A percentile compares a stretch with the other conserved stretches of the same genome.
phyloP scores from a whole-genome alignment of 2,113 vertebrate species.

The Eira barbara region DNA sequence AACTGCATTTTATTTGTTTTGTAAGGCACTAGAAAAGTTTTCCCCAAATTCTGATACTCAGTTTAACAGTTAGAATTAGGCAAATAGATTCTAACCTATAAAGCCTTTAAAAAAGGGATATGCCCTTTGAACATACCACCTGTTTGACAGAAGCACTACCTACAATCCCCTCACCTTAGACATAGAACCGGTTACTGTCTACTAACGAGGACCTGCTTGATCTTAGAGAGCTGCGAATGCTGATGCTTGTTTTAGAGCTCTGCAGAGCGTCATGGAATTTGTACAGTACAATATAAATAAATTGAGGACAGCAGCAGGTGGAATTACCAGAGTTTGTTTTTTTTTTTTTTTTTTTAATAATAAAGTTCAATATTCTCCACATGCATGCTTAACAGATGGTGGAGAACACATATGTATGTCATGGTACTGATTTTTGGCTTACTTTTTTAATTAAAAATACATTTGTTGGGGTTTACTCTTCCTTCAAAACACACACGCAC shows the following conservation, averaged over 20 bases:
- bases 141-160: background rate
- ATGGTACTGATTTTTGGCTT: constrained; percentile 41
- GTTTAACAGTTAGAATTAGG: constrained; percentile 11
- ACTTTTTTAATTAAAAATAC: constrained; percentile 22
- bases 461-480: constrained; percentile 39
- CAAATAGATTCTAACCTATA: constrained; percentile 19
- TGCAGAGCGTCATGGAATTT: constrained; percentile 10
- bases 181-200: background rate
- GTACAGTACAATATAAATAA: background rate
- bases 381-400: constrained; percentile 54
- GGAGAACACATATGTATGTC: background rate
- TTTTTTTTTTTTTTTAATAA: background rate
- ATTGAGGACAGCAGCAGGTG: background rate
- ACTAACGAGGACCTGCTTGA: background rate
- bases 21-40: constrained; percentile 38
- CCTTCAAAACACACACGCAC: background rate
- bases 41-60: background rate
- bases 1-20: constrained; percentile 39
- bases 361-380: constrained; percentile 52
- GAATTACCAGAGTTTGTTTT: background rate
- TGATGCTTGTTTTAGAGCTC: background rate
- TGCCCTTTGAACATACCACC: background rate
- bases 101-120: background rate
- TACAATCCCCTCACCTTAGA: background rate
- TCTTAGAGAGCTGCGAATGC: background rate